Percentiles rank a stretch among this genome's conserved stretches.
Evolutionary conservation across 1,140 invertebrate species (phyloP).

Genomic region (Homarus americanus): DNA sequence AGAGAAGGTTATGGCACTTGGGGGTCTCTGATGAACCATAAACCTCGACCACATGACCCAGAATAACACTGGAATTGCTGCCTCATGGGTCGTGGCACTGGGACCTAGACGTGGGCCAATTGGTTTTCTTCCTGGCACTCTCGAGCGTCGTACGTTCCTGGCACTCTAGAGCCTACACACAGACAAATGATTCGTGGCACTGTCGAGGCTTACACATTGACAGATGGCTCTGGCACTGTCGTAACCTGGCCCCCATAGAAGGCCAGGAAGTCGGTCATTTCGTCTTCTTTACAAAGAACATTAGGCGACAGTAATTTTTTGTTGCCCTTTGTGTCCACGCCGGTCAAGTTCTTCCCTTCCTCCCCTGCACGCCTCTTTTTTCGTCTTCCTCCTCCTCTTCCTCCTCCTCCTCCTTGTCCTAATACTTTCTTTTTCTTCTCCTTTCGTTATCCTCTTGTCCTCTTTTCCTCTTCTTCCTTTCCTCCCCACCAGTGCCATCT

Average conservation of each 20-base stretch:
- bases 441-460: too few relatives aligned
- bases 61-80: too few relatives aligned
- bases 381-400: not conserved
- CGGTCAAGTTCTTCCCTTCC: not conserved
- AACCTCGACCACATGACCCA: too few relatives aligned
- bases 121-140: too few relatives aligned
- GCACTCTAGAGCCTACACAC: not conserved
- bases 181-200: not conserved
- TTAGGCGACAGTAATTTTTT: not conserved
- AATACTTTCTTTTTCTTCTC: conserved; percentile 10
- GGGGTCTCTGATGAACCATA: too few relatives aligned
- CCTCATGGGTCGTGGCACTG: not conserved
- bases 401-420: not conserved
- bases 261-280: not conserved
- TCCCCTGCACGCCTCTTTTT: not conserved
- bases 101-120: not conserved
- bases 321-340: not conserved
- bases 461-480: not conserved
- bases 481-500: too few relatives aligned
- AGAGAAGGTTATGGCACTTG: too few relatives aligned
- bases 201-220: not conserved
- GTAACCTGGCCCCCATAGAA: not conserved
- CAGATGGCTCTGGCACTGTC: not conserved
- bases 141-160: too few relatives aligned
- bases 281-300: not conserved